A percentile compares a stretch with the other conserved stretches of the same genome.
Evolutionary conservation across 2,888 invertebrate genomes (phyloP).

Genomic region (Drosophila hamatofila): DNA sequence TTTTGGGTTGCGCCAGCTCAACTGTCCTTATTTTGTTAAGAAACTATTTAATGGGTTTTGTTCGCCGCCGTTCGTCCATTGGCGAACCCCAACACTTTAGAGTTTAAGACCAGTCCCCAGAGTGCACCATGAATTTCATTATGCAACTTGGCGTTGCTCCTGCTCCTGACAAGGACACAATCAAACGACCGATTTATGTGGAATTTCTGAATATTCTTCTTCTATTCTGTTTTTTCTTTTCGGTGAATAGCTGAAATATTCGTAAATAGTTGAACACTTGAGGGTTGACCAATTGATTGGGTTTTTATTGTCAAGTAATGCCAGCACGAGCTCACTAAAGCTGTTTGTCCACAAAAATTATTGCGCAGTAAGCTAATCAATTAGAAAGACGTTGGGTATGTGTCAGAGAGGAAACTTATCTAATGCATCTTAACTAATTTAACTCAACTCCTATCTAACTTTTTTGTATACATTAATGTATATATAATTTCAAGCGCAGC

Average conservation of each 20-base stretch:
- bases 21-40: slow-evolving; percentile 55
- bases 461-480: not conserved
- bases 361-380: not conserved
- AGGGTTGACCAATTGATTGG: slow-evolving; percentile 10
- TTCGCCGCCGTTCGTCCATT: slow-evolving; percentile 40
- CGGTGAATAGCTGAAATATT: slow-evolving; percentile 9
- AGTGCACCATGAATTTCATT: slow-evolving; percentile 62
- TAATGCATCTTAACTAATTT: slow-evolving; percentile 4
- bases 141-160: slow-evolving; percentile 35
- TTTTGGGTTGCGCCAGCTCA: slow-evolving; percentile 28
- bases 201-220: slow-evolving; percentile 22
- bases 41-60: slow-evolving; percentile 65
- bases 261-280: not conserved
- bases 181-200: slow-evolving; percentile 38
- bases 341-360: not conserved
- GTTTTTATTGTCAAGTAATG: slow-evolving; percentile 5
- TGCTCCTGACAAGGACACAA: slow-evolving; percentile 42
- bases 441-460: not conserved
- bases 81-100: slow-evolving; percentile 39
- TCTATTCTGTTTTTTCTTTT: not conserved
- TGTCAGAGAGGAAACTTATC: not conserved
- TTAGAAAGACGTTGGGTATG: not conserved
- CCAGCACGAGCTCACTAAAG: not conserved
- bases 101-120: slow-evolving; percentile 54
- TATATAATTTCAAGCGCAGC: not conserved